Conservation (phyloP, 2,113 vertebrate species). For the Echinops telfairi region DNA sequence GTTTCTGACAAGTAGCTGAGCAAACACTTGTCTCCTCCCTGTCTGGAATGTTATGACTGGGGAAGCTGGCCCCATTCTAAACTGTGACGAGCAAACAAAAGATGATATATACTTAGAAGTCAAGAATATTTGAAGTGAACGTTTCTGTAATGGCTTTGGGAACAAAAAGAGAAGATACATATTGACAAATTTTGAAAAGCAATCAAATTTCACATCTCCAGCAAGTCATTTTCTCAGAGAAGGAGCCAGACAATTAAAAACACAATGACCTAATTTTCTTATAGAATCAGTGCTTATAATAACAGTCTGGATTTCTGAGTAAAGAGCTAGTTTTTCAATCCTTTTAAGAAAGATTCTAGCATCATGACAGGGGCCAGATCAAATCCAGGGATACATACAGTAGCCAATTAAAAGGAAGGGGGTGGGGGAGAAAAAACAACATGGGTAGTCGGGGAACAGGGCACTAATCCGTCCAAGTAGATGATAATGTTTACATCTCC, state of each 20-base stretch:
- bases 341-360: neutral
- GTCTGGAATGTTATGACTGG: constrained; percentile 43
- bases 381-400: too few relatives aligned
- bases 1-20: constrained; percentile 57
- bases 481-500: too few relatives aligned
- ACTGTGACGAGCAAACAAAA: constrained; percentile 45
- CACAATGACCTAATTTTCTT: constrained; percentile 12
- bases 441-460: too few relatives aligned
- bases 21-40: constrained; percentile 29
- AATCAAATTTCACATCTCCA: neutral
- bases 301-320: neutral
- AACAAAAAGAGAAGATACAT: too few relatives aligned
- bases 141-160: constrained; percentile 46
- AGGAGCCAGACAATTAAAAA: neutral
- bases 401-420: too few relatives aligned
- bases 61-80: constrained; percentile 27
- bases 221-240: constrained; percentile 27
- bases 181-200: neutral
- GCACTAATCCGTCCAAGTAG: too few relatives aligned
- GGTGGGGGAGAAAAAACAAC: too few relatives aligned
- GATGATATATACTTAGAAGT: constrained; percentile 59
- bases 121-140: constrained; percentile 55
- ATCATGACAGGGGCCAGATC: too few relatives aligned
- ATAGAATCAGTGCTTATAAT: neutral
- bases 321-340: constrained; percentile 16